phyloP scores from a whole-genome alignment of 2,888 invertebrate genomes.

The Drosophila lutescens region DNA sequence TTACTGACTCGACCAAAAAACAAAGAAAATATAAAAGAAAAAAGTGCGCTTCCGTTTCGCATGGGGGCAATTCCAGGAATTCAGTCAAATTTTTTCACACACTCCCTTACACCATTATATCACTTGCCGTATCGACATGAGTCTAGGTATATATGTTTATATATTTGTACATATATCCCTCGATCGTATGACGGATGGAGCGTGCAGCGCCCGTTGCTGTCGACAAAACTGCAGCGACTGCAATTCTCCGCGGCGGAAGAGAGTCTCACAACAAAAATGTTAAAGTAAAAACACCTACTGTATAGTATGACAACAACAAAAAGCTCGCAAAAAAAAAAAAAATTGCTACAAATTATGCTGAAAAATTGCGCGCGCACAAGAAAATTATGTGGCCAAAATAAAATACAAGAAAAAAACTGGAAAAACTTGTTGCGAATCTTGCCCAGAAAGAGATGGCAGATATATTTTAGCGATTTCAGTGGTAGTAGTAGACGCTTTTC shows the following conservation, averaged over 20 bases:
- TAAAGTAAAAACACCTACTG: slow-evolving; percentile 13
- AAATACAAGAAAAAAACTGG: slow-evolving; percentile 57
- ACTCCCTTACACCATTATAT: slow-evolving; percentile 37
- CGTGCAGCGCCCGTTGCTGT: slow-evolving; percentile 60
- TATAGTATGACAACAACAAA: slow-evolving; percentile 12
- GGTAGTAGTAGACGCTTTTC: slow-evolving; percentile 40
- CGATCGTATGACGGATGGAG: slow-evolving; percentile 56
- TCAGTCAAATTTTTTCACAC: slow-evolving; percentile 69
- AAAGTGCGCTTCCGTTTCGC: slow-evolving; percentile 55
- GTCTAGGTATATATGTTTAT: slow-evolving; percentile 44
- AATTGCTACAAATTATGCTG: slow-evolving; percentile 45
- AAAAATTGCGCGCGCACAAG: slow-evolving; percentile 63
- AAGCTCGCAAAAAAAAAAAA: slow-evolving; percentile 13
- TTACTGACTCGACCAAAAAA: slow-evolving; percentile 58
- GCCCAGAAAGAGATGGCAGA: slow-evolving; percentile 62
- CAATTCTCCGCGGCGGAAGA: slow-evolving; percentile 60
- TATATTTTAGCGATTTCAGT: slow-evolving; percentile 8
- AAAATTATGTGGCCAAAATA: slow-evolving; percentile 56
- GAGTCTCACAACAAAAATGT: slow-evolving; percentile 39
- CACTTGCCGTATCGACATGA: slow-evolving; percentile 67
- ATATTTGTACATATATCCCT: slow-evolving; percentile 3
- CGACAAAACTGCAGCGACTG: slow-evolving; percentile 62
- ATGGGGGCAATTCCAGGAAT: slow-evolving; percentile 68
- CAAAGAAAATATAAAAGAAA: slow-evolving; percentile 17
- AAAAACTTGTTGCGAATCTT: slow-evolving; percentile 73